Evolutionary conservation across 2,888 invertebrate species (phyloP).

Genomic region (Argynnis bischoffii): DNA sequence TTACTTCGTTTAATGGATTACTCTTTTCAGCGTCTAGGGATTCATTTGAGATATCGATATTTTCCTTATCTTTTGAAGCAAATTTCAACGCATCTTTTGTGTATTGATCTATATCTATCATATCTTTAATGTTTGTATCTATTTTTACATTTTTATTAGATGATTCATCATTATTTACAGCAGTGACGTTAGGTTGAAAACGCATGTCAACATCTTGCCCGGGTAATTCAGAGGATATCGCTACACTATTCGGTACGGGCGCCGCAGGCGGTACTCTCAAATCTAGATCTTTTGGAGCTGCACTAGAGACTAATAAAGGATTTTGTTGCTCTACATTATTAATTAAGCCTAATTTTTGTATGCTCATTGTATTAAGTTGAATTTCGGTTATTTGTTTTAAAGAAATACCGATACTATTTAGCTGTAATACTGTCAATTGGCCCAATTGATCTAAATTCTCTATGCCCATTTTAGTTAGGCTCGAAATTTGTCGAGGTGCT

Average conservation of each 20-base stretch:
- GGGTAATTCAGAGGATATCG: slow-evolving; percentile 60
- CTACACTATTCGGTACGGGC: slow-evolving; percentile 52
- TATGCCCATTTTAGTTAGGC: slow-evolving; percentile 82
- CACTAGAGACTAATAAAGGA: slow-evolving; percentile 51
- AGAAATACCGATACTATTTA: slow-evolving; percentile 83
- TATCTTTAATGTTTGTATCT: slow-evolving; percentile 64
- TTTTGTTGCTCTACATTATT: slow-evolving; percentile 57
- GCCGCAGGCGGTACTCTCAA: slow-evolving; percentile 70
- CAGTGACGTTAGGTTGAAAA: slow-evolving; percentile 59
- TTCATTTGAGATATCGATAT: slow-evolving; percentile 71
- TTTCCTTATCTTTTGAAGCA: slow-evolving; percentile 75
- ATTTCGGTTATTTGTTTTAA: slow-evolving; percentile 84
- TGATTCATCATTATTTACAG: slow-evolving; percentile 50
- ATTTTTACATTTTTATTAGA: slow-evolving; percentile 46
- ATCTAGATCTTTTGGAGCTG: slow-evolving; percentile 70
- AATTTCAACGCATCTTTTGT: slow-evolving; percentile 80
- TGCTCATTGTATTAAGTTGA: slow-evolving; percentile 83
- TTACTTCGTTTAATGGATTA: slow-evolving; percentile 57
- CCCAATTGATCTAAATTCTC: slow-evolving; percentile 83
- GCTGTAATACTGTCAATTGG: slow-evolving; percentile 83
- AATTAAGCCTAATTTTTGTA: slow-evolving; percentile 80
- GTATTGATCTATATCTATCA: slow-evolving; percentile 79
- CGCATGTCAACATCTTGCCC: slow-evolving; percentile 79
- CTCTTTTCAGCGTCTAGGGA: slow-evolving; percentile 61
- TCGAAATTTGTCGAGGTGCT: slow-evolving; percentile 81